A percentile compares a stretch with the other conserved stretches of the same genome.
phyloP scores from a whole-genome alignment of 1,140 invertebrate genomes.

The Triops cancriformis region DNA sequence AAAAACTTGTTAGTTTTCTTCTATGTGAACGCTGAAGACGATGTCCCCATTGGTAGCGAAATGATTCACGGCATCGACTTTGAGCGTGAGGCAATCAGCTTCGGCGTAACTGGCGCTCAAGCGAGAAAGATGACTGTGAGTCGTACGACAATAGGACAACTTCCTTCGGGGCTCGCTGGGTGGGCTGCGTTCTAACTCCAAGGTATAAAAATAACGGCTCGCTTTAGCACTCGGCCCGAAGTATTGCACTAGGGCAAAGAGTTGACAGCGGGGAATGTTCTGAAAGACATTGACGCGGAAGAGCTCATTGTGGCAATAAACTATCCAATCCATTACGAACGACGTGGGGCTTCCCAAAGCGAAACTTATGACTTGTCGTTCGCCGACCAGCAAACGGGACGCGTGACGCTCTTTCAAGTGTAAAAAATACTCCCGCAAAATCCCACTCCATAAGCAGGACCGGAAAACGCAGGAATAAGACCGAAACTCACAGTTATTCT shows the following conservation, averaged over 20 bases:
- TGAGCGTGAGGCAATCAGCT: neutral
- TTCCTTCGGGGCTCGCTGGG: neutral
- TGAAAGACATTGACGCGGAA: conserved; percentile 31
- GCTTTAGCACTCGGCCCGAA: conserved; percentile 24
- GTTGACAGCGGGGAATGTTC: conserved; percentile 21
- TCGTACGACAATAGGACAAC: conserved; percentile 6
- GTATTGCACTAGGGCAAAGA: conserved; percentile 27
- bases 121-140: conserved; percentile 2
- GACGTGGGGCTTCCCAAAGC: conserved; percentile 21
- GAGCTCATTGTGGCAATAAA: conserved; percentile 25
- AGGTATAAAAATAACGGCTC: neutral
- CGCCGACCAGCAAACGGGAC: conserved; percentile 28
- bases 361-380: conserved; percentile 25
- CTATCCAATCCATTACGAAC: conserved; percentile 28
- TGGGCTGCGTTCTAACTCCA: neutral
- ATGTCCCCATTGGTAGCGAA: neutral
- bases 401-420: conserved; percentile 31
- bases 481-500: conserved; percentile 32
- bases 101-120: conserved; percentile 1
- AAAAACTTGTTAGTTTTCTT: neutral
- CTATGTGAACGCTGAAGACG: neutral
- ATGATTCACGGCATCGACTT: neutral
- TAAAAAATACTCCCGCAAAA: conserved; percentile 29
- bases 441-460: conserved; percentile 32
- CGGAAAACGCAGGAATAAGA: conserved; percentile 32